phyloP scores from a whole-genome alignment of 2,113 vertebrate genomes.

The Brachyhypopomus occidentalis region DNA sequence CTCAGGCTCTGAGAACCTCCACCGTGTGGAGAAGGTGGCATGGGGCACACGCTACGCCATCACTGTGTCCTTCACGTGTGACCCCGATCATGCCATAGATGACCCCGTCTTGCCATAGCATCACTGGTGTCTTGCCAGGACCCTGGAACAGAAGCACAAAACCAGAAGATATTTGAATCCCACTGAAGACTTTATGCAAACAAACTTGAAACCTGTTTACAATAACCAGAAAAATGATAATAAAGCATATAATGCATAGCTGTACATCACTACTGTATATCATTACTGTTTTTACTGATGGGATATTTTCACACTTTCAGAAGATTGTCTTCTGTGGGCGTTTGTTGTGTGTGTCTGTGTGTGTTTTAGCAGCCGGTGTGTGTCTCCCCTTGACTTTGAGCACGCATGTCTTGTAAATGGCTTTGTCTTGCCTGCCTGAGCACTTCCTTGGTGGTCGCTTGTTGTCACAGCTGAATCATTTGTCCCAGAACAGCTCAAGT shows the following conservation, averaged over 20 bases:
- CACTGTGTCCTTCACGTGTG: slow-evolving; percentile 95
- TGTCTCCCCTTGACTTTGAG: slow-evolving; percentile 6
- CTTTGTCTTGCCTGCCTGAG: slow-evolving; percentile 9
- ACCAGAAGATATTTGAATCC: background rate
- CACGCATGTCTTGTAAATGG: background rate
- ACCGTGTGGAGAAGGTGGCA: slow-evolving; percentile 88
- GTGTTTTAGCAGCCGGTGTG: background rate
- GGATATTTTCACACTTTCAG: background rate
- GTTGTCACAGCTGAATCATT: slow-evolving; percentile 33
- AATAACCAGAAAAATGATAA: background rate
- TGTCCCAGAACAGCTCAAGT: slow-evolving; percentile 6
- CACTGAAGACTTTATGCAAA: background rate
- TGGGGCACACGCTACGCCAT: slow-evolving; percentile 96
- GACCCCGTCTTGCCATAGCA: slow-evolving; percentile 78
- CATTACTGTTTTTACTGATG: background rate
- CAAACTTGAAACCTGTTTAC: background rate
- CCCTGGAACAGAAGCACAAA: slow-evolving; percentile 54
- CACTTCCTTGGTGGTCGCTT: background rate
- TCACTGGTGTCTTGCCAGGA: slow-evolving; percentile 40
- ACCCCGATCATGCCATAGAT: slow-evolving; percentile 81
- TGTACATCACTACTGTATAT: background rate
- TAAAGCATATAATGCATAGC: background rate
- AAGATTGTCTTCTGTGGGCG: background rate
- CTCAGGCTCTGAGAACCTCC: slow-evolving; percentile 95
- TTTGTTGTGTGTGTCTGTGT: too few relatives aligned